These are phyloP conservation scores for Percopsis transmontana DNA, from an alignment of 2,113 vertebrate genomes.

Conservation along the genomic window DNA sequence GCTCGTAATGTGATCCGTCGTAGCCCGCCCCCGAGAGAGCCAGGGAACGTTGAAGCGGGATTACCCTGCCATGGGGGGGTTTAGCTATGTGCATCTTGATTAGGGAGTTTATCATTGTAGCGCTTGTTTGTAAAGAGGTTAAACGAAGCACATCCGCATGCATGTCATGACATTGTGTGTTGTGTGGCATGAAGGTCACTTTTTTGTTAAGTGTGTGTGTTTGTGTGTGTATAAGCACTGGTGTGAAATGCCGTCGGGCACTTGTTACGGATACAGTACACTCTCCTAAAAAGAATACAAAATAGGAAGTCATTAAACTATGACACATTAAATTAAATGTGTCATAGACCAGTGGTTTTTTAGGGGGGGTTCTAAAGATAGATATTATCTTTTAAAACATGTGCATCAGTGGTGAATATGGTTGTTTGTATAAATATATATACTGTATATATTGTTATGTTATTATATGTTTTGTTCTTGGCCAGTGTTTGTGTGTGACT, in stretches of 20 bases:
- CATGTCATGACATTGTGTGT: conserved; percentile 64
- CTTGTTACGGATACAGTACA: conserved; percentile 71
- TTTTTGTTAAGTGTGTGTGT: conserved; percentile 56
- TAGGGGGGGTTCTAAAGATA: background rate
- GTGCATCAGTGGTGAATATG: too few species aligned
- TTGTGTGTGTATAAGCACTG: conserved; percentile 56
- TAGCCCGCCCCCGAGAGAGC: conserved; percentile 4
- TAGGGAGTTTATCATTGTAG: conserved; percentile 17
- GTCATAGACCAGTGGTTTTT: background rate
- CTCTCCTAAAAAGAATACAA: conserved; percentile 41
- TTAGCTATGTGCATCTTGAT: conserved; percentile 67
- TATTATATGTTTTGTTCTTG: background rate
- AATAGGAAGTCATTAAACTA: conserved; percentile 22
- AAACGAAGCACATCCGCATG: conserved; percentile 55
- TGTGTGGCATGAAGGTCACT: conserved; percentile 67
- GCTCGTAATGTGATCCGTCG: too few species aligned
- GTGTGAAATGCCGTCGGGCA: conserved; percentile 62
- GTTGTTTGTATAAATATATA: too few species aligned
- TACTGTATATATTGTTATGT: background rate
- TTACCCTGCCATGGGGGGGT: conserved; percentile 47
- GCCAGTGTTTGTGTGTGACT: background rate
- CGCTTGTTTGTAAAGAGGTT: conserved; percentile 38
- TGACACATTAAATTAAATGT: conserved; percentile 22
- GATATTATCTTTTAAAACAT: too few species aligned
- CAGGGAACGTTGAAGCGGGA: conserved; percentile 31